A percentile compares a stretch with the other conserved stretches of the same genome.
Evolutionary conservation across 1,140 invertebrate genomes (phyloP).

Genomic region (Leptopilina boulardi): DNA sequence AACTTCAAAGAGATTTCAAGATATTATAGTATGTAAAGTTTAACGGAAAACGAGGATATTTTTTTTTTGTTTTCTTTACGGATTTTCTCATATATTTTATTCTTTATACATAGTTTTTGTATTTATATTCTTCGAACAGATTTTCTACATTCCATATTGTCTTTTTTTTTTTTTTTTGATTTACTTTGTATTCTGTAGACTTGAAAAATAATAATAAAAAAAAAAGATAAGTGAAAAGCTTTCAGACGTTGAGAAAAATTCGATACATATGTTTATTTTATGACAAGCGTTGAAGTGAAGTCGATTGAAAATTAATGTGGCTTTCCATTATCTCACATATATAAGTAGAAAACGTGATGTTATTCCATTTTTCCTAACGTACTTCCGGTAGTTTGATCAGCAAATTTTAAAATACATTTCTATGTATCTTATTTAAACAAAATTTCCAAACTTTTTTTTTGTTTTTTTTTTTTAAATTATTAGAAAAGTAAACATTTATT

Average conservation of each 20-base stretch:
- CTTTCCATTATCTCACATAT: neutral
- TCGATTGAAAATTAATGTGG: slow-evolving; percentile 12
- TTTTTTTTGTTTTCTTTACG: neutral
- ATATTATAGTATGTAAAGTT: neutral
- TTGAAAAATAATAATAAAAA: neutral
- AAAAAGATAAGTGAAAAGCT: neutral
- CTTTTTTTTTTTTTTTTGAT: too few species aligned
- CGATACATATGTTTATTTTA: neutral
- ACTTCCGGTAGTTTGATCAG: slow-evolving; percentile 14
- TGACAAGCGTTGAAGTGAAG: neutral
- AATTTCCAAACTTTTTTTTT: neutral
- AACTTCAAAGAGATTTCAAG: neutral
- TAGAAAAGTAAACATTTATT: too few species aligned
- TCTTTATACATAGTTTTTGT: neutral
- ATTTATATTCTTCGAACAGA: neutral
- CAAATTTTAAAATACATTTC: neutral
- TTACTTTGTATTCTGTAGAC: neutral
- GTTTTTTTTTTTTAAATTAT: neutral
- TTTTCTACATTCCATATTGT: neutral
- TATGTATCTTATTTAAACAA: neutral
- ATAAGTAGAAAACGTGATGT: neutral
- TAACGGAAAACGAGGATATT: neutral
- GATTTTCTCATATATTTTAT: neutral
- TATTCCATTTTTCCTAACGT: neutral
- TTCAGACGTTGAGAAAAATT: neutral